Evolutionary conservation across 2,888 invertebrate genomes (phyloP), one percentile per base, ranked within the genome.

Genomic region (Microplitis manilae): DNA sequence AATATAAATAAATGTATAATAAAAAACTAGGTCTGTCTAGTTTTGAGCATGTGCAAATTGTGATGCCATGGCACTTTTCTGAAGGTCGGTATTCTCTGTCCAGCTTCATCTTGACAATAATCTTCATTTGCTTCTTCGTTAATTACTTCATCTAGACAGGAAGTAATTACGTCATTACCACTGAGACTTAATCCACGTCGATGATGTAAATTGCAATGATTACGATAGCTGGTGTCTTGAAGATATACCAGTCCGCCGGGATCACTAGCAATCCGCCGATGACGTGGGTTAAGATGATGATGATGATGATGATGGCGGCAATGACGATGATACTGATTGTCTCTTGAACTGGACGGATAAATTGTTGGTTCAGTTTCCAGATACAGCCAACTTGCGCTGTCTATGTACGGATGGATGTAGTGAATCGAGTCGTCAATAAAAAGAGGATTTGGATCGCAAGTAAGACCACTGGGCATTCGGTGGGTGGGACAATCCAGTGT

Each of bases 1-100:
- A 20, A 39, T 38, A 71, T 39, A 41, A 70, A 62, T 59, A 38
- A 65, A 30, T 30, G 2, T 60, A 59, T 60, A 68, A 64, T 64
- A 41, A 59, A 13, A 61, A 70, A 67, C 84, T 72, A 85, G 73
- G 83, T 81, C 82, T 86, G 85, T 83, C 88, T 85, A 78, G 86
- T 86, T 80, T 90, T 90, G 83, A 90, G 88, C 90, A 90, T 89
- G 83, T 90, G 90, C 81, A 90, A 85, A 81, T 90, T 90, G 50
- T 90, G 87, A 86, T 90, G 90, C 90, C 90, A 90, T 86, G 90
- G 90, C 87, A 90, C 90, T 88, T 90, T 90, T 81, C 90, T 86
- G 84, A 90, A 90, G n/a, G 90, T 88, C 81, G 86, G 85, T 77
- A 85, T 84, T 61, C 64, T 69, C 68, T 80, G 84, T 76, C 81